These are phyloP conservation scores for Parochlus steinenii DNA, from an alignment of 2,888 invertebrate genomes.

Conservation along the genomic window DNA sequence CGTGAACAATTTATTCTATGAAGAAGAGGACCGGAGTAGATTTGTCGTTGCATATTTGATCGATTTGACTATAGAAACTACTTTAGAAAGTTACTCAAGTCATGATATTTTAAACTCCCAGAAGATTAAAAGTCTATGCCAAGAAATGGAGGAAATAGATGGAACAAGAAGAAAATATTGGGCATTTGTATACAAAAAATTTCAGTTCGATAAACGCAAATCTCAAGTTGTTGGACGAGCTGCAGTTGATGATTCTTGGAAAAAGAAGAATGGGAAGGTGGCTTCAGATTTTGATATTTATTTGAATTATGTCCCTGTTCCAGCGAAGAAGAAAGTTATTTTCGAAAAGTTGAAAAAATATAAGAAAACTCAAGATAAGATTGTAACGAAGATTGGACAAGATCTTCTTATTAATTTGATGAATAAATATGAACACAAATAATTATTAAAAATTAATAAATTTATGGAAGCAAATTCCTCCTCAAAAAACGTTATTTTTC, in stretches of 20 bases:
- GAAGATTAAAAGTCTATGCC: conserved; percentile 57
- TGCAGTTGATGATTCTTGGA: conserved; percentile 1
- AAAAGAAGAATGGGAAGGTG: neutral
- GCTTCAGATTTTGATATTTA: neutral
- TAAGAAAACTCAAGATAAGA: too few relatives aligned
- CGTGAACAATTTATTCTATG: conserved; percentile 1
- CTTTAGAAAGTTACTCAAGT: conserved; percentile 35
- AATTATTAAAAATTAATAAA: too few relatives aligned
- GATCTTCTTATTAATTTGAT: too few relatives aligned
- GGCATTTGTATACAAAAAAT: conserved; percentile 50
- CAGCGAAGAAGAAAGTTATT: neutral
- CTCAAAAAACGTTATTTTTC: too few relatives aligned
- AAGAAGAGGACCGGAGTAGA: neutral
- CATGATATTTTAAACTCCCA: conserved; percentile 34
- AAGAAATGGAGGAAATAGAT: conserved; percentile 59
- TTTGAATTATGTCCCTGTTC: neutral
- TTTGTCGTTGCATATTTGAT: conserved; percentile 64
- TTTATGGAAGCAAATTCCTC: too few relatives aligned
- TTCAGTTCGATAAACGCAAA: conserved; percentile 23
- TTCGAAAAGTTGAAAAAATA: too few relatives aligned
- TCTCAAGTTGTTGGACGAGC: neutral
- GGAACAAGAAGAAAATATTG: conserved; percentile 75
- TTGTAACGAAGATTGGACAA: too few relatives aligned
- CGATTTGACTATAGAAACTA: conserved; percentile 62
- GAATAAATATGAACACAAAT: too few relatives aligned